Conservation (phyloP, 2,888 invertebrate species). For the Troides aeacus region DNA sequence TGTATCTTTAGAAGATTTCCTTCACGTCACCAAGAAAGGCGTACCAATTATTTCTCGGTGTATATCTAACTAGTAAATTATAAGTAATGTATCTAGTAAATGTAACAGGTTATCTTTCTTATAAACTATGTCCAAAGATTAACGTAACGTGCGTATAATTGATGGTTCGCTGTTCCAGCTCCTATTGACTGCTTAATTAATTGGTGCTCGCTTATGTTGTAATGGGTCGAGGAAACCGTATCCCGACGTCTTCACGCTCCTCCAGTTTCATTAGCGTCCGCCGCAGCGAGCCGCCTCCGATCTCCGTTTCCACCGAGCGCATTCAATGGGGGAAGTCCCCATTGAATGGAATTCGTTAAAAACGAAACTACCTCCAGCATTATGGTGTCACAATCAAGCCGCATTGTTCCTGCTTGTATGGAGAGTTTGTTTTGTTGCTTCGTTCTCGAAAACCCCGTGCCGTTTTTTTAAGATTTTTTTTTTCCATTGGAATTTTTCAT, state of each 20-base stretch:
- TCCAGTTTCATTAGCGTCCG: conserved; percentile 11
- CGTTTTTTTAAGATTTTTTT: background rate
- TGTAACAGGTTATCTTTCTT: too few relatives aligned
- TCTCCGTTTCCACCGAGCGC: conserved; percentile 5
- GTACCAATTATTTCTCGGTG: too few relatives aligned
- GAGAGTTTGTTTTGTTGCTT: conserved; percentile 6
- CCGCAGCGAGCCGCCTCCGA: conserved; percentile 7
- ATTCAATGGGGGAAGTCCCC: conserved; percentile 1
- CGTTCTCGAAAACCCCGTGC: conserved; percentile 3
- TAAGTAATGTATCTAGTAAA: too few relatives aligned
- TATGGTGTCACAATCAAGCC: conserved; percentile 12
- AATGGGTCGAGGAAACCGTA: background rate
- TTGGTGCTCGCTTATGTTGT: background rate
- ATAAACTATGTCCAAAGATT: too few relatives aligned
- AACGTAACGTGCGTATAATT: background rate
- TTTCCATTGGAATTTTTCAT: background rate
- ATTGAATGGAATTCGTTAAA: conserved; percentile 19
- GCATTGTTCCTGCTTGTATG: conserved; percentile 20
- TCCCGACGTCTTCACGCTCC: conserved; percentile 5
- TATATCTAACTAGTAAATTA: too few relatives aligned
- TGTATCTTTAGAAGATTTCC: too few relatives aligned
- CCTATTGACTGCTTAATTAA: background rate
- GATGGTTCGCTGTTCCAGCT: background rate
- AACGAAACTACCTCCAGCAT: conserved; percentile 5
- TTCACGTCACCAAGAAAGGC: too few relatives aligned